Base-by-base conservation (phyloP, 2,113 vertebrate genomes). In the Agapornis roseicollis region DNA sequence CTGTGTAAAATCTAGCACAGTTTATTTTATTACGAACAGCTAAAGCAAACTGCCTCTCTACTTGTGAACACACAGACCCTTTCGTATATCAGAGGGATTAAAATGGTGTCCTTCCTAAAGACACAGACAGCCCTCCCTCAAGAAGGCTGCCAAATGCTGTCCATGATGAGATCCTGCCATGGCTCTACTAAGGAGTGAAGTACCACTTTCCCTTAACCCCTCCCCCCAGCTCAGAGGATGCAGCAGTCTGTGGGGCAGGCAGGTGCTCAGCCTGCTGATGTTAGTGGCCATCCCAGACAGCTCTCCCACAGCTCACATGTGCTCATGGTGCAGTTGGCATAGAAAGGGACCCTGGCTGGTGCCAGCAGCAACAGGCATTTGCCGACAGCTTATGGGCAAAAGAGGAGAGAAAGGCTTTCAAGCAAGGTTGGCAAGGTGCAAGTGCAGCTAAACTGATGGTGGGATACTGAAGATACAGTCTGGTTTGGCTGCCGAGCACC, bases 131-230 rank as follows among this genome's bases (percentile, higher is more conserved):
- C 44, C 82, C 8, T 37, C 39, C 58, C 33, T 13, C 1, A 13
- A 41, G 76, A 33, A 33, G 41, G 28, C 42, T 41, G 56, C 22
- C 20, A 9, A 7, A 0, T 27, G 58, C 46, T 3, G 1, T 1
- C 41, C 47, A 0, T 1, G 10, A 2, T 2, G n/a, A 6, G 1
- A 1, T 4, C 56, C 5, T 19, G 29, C 52, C 55, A 9, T 9
- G 2, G 7, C 37, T 33, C 17, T 1, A 4, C 16, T 5, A 17
- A 2, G 31, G 44, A n/a, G n/a, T 5, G 44, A 61, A 28, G 33
- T 13, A 50, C 28, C 92, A 33, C n/a, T 37, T 80, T 20, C 24
- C 49, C 16, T 18, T 0, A 17, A 17, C 25, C 17, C n/a, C 37
- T 37, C 5, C 28, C 37, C 42, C 5, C 28, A 6, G 35, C 41